These are phyloP conservation scores for Drosophila rellima DNA, from an alignment of 2,888 invertebrate genomes.

Conservation along the genomic window DNA sequence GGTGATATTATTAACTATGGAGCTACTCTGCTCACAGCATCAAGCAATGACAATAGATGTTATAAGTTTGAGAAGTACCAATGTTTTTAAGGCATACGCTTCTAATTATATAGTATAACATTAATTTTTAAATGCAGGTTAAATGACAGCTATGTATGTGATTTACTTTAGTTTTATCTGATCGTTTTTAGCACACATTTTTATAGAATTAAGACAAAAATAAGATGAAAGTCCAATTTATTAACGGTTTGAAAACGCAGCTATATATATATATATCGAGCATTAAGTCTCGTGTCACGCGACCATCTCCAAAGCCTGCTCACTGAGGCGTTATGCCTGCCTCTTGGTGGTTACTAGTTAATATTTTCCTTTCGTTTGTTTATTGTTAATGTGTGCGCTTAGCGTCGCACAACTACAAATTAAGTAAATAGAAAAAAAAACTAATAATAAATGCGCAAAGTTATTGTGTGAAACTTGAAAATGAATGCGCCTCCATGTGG, in stretches of 20 bases:
- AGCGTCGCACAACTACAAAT: slow-evolving; percentile 47
- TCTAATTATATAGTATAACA: neutral
- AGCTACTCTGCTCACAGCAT: slow-evolving; percentile 8
- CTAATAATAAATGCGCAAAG: slow-evolving; percentile 42
- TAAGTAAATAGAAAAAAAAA: slow-evolving; percentile 39
- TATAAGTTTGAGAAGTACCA: slow-evolving; percentile 12
- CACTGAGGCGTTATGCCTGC: slow-evolving; percentile 33
- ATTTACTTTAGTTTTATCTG: too few relatives aligned
- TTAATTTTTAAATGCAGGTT: neutral
- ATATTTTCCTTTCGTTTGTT: slow-evolving; percentile 48
- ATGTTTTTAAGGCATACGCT: neutral
- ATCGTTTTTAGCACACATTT: too few relatives aligned
- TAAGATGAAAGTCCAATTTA: too few relatives aligned
- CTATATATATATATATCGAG: too few relatives aligned
- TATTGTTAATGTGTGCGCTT: slow-evolving; percentile 58
- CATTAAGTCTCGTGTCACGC: slow-evolving; percentile 35
- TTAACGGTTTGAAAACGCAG: too few relatives aligned
- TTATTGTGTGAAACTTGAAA: slow-evolving; percentile 46
- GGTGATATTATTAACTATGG: slow-evolving; percentile 18
- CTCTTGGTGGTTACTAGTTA: slow-evolving; percentile 9
- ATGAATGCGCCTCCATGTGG: slow-evolving; percentile 28
- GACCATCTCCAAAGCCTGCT: slow-evolving; percentile 27
- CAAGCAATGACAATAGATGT: slow-evolving; percentile 20
- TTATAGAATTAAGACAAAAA: too few relatives aligned
- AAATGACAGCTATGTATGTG: too few relatives aligned